Evolutionary conservation across 2,113 vertebrate species (phyloP).

Genomic region (Galemys pyrenaicus): DNA sequence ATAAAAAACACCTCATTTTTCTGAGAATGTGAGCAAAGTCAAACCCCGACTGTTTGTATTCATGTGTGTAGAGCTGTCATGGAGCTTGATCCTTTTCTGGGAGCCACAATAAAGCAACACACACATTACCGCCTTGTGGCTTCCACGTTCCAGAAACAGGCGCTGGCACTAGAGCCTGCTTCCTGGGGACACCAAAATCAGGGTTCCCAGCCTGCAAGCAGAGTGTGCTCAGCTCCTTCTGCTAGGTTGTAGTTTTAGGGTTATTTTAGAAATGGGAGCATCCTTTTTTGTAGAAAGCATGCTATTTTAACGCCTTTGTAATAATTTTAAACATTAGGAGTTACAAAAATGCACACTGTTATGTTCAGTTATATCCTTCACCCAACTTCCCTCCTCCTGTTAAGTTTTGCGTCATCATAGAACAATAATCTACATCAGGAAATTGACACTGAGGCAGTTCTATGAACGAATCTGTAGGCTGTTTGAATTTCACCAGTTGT

Average conservation of each 20-base stretch:
- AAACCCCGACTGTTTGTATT: background rate
- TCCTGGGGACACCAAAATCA: background rate
- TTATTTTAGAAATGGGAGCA: background rate
- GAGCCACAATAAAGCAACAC: background rate
- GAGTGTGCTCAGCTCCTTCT: background rate
- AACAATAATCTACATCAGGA: background rate
- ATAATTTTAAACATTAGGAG: background rate
- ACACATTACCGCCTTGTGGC: background rate
- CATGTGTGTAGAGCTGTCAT: background rate
- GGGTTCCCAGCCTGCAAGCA: background rate
- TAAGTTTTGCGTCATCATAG: background rate
- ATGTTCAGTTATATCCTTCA: background rate
- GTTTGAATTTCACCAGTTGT: background rate
- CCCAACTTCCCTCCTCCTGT: background rate
- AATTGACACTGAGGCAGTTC: background rate
- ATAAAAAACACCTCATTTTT: background rate
- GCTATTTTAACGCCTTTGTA: constrained; percentile 14
- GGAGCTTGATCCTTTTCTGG: background rate
- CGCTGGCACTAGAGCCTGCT: background rate
- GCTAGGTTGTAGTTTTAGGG: background rate
- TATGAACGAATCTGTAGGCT: background rate
- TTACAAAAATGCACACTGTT: background rate
- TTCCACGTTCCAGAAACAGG: background rate
- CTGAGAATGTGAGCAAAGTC: background rate
- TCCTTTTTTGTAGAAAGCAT: background rate